phyloP scores from a whole-genome alignment of 1,140 invertebrate species.

The Anastrepha ludens region DNA sequence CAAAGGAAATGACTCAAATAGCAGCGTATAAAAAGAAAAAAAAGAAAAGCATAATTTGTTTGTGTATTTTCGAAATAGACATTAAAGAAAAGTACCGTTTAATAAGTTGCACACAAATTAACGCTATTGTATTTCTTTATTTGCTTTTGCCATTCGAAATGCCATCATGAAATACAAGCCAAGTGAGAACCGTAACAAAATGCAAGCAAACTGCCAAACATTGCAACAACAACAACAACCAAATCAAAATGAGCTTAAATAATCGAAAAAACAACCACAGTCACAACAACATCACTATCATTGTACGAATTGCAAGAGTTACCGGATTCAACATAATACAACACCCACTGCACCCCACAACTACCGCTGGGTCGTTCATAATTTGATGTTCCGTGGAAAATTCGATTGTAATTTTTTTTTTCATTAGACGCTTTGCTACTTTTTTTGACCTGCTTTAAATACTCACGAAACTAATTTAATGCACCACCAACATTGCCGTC shows the following conservation, averaged over 20 bases:
- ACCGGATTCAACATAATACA: neutral
- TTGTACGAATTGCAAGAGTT: neutral
- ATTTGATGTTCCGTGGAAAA: constrained; percentile 14
- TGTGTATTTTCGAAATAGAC: neutral
- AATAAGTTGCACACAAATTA: constrained; percentile 42
- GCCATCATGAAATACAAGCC: constrained; percentile 32
- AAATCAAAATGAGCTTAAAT: neutral
- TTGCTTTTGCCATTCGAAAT: neutral
- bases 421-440: neutral
- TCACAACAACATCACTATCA: neutral
- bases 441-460: constrained; percentile 44
- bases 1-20: neutral
- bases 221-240: neutral
- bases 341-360: constrained; percentile 25
- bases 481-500: neutral
- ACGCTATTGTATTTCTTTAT: constrained; percentile 33
- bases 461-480: constrained; percentile 52
- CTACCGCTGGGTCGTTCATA: neutral
- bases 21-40: too few species aligned
- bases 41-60: neutral
- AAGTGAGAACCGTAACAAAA: constrained; percentile 48
- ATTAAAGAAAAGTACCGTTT: neutral
- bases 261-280: neutral
- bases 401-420: neutral
- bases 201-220: constrained; percentile 3